phyloP scores from a whole-genome alignment of 2,797 vertebrate genomes.

The Danio albolineatus region DNA sequence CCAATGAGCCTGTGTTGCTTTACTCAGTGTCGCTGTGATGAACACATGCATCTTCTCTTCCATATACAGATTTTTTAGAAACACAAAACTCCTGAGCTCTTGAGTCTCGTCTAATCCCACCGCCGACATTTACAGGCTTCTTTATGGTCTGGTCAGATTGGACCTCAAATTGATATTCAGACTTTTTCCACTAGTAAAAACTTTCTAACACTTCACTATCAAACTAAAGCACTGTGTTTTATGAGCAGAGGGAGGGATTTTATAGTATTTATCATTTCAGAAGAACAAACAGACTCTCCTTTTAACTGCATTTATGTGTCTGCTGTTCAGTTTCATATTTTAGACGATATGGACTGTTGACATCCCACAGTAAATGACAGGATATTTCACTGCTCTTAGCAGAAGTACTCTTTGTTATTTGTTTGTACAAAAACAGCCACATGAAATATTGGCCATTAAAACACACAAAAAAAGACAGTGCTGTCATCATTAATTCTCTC shows the following conservation, averaged over 20 bases:
- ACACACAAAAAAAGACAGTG: neutral
- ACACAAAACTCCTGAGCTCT: slow-evolving; percentile 5
- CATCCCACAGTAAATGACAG: neutral
- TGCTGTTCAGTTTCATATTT: neutral
- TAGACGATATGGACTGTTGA: neutral
- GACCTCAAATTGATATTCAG: slow-evolving; percentile 9
- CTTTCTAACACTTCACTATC: neutral
- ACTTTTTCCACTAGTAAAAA: neutral
- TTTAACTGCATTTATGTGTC: neutral
- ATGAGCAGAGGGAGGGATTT: neutral
- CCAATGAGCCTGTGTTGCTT: too few relatives aligned
- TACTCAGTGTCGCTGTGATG: neutral
- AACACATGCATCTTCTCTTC: neutral
- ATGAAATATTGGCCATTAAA: neutral
- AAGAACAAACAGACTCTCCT: neutral
- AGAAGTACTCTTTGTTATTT: neutral
- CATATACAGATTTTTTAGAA: neutral
- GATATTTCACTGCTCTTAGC: neutral
- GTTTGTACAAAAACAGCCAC: neutral
- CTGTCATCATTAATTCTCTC: neutral
- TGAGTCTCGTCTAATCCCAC: neutral
- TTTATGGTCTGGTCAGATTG: neutral
- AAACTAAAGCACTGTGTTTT: neutral
- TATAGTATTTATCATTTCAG: neutral
- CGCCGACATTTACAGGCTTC: neutral